phyloP scores from a whole-genome alignment of 2,797 vertebrate genomes.

The Poecilia picta region DNA sequence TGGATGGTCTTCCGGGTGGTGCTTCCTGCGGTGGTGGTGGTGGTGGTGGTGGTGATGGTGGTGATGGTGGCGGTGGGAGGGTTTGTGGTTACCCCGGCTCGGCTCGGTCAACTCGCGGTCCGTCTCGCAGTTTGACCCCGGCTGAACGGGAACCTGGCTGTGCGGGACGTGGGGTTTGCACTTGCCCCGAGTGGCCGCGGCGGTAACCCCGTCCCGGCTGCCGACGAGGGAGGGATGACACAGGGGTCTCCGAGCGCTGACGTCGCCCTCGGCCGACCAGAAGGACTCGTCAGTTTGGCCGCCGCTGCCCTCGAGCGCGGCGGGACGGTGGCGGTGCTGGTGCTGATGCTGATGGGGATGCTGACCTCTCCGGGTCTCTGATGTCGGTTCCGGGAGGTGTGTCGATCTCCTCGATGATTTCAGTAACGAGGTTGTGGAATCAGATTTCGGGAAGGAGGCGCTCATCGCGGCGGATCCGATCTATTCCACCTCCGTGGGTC shows the following conservation, averaged over 20 bases:
- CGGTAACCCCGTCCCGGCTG: constrained; percentile 57
- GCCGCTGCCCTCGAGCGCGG: constrained; percentile 52
- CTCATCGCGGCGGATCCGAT: constrained; percentile 75
- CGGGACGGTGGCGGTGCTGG: constrained; percentile 56
- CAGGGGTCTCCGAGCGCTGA: constrained; percentile 92
- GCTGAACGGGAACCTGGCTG: constrained; percentile 70
- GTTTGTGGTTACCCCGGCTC: constrained; percentile 68
- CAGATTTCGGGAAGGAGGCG: constrained; percentile 79
- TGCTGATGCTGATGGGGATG: constrained; percentile 65
- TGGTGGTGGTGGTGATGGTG: constrained; percentile 80
- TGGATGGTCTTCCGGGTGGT: constrained; percentile 68
- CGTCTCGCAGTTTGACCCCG: constrained; percentile 69
- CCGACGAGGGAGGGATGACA: constrained; percentile 84
- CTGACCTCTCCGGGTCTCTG: constrained; percentile 71
- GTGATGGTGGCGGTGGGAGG: constrained; percentile 78
- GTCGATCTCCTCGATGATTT: constrained; percentile 80
- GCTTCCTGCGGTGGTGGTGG: constrained; percentile 79
- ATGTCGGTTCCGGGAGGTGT: constrained; percentile 57
- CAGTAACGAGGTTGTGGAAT: constrained; percentile 89
- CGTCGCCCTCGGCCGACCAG: constrained; percentile 84
- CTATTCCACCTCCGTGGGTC: constrained; percentile 22
- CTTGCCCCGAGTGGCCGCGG: constrained; percentile 74
- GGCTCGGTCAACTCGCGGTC: constrained; percentile 67
- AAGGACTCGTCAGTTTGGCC: constrained; percentile 68
- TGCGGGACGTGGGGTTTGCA: constrained; percentile 61